A percentile compares a stretch with the other conserved stretches of the same genome.
Evolutionary conservation across 2,797 vertebrate species (phyloP).

Genomic region (Rhabdomys pumilio): DNA sequence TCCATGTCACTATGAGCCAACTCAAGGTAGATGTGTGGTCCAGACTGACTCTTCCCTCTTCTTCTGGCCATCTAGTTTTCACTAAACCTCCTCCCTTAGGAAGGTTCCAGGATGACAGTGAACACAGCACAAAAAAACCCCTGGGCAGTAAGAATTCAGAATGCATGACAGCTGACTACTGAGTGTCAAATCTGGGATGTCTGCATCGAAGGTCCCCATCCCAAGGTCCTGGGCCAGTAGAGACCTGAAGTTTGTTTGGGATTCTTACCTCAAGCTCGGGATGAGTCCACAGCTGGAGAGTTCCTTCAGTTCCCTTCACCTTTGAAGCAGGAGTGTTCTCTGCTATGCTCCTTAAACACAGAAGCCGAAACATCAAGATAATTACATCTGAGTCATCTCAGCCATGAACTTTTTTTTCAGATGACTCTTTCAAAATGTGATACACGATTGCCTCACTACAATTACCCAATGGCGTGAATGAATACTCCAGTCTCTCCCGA

Average conservation of each 20-base stretch:
- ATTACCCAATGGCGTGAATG: slow-evolving; percentile 81
- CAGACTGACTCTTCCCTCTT: not conserved
- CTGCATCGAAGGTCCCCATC: not conserved
- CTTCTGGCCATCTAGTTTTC: not conserved
- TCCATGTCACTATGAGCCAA: not conserved
- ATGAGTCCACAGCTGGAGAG: slow-evolving; percentile 12
- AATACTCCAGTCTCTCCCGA: slow-evolving; percentile 59
- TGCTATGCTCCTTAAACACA: slow-evolving; percentile 63
- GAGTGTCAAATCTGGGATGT: not conserved
- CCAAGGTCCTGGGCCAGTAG: not conserved
- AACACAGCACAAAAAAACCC: not conserved
- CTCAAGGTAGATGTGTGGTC: not conserved
- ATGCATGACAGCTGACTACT: not conserved
- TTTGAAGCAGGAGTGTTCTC: slow-evolving; percentile 66
- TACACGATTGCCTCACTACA: slow-evolving; percentile 78
- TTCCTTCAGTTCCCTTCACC: slow-evolving; percentile 50
- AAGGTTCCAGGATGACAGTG: not conserved
- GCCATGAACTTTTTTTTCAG: slow-evolving; percentile 59
- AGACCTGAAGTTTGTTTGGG: not conserved
- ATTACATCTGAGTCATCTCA: slow-evolving; percentile 83
- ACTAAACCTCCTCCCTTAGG: not conserved
- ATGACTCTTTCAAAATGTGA: slow-evolving; percentile 83
- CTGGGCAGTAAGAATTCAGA: not conserved
- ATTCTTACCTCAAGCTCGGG: slow-evolving; percentile 78
- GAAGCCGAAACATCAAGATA: slow-evolving; percentile 67